Percentiles rank a stretch among this genome's conserved stretches.
Evolutionary conservation across 2,888 invertebrate genomes (phyloP).

Genomic region (Oscheius myriophilus): DNA sequence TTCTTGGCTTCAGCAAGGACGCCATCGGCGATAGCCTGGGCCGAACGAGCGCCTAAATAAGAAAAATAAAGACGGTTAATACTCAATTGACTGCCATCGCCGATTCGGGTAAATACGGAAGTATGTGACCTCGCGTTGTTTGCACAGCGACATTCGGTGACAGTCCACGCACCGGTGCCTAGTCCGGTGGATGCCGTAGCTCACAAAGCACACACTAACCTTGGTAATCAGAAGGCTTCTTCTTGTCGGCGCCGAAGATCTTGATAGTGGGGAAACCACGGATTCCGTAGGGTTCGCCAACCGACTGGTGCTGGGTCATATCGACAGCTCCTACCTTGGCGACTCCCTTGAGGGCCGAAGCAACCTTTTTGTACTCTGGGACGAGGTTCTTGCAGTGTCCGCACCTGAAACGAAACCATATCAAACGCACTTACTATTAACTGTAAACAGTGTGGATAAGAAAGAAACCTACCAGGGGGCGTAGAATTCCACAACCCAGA

Average conservation of each 20-base stretch:
- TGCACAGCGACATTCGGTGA: constrained; percentile 18
- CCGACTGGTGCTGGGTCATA: constrained; percentile 86
- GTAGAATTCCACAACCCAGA: constrained; percentile 95
- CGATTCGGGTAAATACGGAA: constrained; percentile 12
- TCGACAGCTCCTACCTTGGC: constrained; percentile 90
- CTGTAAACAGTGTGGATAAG: not conserved
- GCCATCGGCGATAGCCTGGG: constrained; percentile 85
- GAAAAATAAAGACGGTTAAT: no score
- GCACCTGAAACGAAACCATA: constrained; percentile 71
- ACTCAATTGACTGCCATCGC: not conserved
- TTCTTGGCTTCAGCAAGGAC: constrained; percentile 83
- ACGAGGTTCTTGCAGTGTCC: constrained; percentile 83
- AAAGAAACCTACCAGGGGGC: constrained; percentile 87
- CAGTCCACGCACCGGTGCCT: constrained; percentile 3
- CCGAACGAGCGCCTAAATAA: constrained; percentile 79
- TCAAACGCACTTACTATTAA: not conserved
- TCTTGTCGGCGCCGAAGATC: constrained; percentile 87
- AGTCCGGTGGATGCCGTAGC: not conserved
- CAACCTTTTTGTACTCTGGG: constrained; percentile 92
- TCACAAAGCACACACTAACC: constrained; percentile 39
- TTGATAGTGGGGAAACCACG: constrained; percentile 95
- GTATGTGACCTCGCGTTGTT: constrained; percentile 15
- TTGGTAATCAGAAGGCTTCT: constrained; percentile 84
- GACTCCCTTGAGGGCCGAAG: constrained; percentile 89
- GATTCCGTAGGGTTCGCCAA: constrained; percentile 84